A percentile compares a stretch with the other conserved stretches of the same genome.
Conservation (phyloP, 2,888 invertebrate species). For the Agonopterix subpropinquella region DNA sequence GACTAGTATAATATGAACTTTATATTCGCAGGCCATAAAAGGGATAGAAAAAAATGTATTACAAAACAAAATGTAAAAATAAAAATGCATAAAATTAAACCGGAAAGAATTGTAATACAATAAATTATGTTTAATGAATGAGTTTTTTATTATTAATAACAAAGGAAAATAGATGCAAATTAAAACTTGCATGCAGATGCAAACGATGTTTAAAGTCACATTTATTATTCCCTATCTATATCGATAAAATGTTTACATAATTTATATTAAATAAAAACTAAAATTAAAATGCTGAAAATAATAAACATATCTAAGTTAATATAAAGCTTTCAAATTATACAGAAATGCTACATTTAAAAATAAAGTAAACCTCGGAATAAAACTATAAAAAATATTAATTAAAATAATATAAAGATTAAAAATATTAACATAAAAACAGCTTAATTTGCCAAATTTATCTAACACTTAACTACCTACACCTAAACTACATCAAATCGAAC, state of each 20-base stretch:
- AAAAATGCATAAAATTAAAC: too few relatives aligned
- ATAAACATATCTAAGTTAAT: not conserved
- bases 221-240: constrained; percentile 59
- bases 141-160: too few relatives aligned
- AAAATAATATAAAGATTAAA: constrained; percentile 2
- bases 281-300: constrained; percentile 2
- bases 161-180: too few relatives aligned
- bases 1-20: too few relatives aligned
- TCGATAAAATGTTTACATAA: constrained; percentile 35
- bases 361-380: not conserved
- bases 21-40: not conserved
- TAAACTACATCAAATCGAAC: constrained; percentile 59
- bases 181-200: not conserved
- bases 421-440: constrained; percentile 26
- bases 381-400: not conserved
- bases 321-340: not conserved
- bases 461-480: constrained; percentile 55
- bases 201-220: constrained; percentile 58
- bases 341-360: not conserved
- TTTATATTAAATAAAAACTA: constrained; percentile 26
- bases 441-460: constrained; percentile 40
- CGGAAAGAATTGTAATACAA: too few relatives aligned
- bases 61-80: constrained; percentile 14
- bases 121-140: too few relatives aligned
- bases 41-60: constrained; percentile 11